These are phyloP conservation scores for Drosophila melanosoma DNA, from an alignment of 2,888 invertebrate species.

Conservation along the genomic window DNA sequence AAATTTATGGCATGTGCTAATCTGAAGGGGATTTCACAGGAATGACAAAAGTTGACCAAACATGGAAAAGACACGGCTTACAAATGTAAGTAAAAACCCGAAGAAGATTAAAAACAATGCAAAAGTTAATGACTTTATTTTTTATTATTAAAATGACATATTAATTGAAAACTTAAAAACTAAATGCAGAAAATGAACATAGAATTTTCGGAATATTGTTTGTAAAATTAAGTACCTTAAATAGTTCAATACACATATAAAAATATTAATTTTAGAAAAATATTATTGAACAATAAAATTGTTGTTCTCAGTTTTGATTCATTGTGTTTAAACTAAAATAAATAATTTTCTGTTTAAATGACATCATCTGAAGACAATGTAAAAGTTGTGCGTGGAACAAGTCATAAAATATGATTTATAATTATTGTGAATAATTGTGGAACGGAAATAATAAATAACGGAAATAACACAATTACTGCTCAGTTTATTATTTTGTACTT, in stretches of 20 bases:
- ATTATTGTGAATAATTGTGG: neutral
- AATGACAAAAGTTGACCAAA: conserved; percentile 32
- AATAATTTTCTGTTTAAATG: neutral
- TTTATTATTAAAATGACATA: neutral
- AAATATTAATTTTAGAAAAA: neutral
- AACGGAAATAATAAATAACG: neutral
- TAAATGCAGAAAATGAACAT: neutral
- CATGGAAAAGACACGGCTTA: conserved; percentile 21
- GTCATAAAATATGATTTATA: neutral
- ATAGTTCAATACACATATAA: neutral
- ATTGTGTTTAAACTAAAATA: neutral
- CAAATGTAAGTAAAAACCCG: conserved; percentile 14
- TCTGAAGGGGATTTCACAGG: conserved; percentile 52
- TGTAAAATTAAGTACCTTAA: neutral
- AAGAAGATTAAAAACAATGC: conserved; percentile 10
- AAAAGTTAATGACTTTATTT: neutral
- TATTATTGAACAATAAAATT: neutral
- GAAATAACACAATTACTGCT: neutral
- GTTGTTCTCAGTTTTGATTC: neutral
- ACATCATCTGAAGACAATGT: neutral
- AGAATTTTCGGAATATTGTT: neutral
- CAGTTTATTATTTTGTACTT: neutral
- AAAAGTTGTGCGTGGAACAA: neutral
- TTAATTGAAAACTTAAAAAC: neutral
- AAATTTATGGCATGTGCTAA: conserved; percentile 75